phyloP scores from a whole-genome alignment of 2,888 invertebrate genomes.

The Luffia ferchaultella region DNA sequence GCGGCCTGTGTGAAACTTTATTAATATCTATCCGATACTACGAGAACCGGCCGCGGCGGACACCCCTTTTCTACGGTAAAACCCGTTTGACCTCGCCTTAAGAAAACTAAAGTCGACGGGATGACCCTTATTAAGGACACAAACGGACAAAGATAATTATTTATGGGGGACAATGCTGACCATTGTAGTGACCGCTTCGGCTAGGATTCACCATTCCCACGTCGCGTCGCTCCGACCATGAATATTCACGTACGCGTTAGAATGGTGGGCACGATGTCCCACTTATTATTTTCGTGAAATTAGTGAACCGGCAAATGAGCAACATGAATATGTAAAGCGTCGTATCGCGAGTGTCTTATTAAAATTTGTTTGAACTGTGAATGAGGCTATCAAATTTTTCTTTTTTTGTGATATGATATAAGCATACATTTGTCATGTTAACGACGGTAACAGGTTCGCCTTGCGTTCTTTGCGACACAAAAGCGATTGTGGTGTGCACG shows the following conservation, averaged over 20 bases:
- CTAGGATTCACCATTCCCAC: background rate
- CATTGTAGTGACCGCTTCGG: conserved; percentile 1
- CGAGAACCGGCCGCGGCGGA: background rate
- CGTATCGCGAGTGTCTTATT: background rate
- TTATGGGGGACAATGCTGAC: conserved; percentile 1
- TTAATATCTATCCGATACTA: conserved; percentile 1
- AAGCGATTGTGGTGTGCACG: background rate
- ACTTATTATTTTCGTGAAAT: conserved; percentile 3
- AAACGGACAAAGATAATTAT: conserved; percentile 5
- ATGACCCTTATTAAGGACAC: background rate
- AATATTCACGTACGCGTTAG: background rate
- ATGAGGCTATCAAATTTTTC: background rate
- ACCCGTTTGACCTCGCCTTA: conserved; percentile 3
- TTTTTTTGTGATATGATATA: background rate
- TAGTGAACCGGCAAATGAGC: conserved; percentile 4
- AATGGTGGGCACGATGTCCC: background rate
- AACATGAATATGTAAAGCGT: conserved; percentile 1
- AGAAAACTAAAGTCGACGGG: background rate
- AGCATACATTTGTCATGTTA: background rate
- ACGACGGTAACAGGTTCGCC: background rate
- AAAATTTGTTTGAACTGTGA: background rate
- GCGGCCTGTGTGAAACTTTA: conserved; percentile 1
- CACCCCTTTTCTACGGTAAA: background rate
- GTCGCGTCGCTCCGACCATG: background rate
- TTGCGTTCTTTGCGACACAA: background rate